Evolutionary conservation across 2,888 invertebrate genomes (phyloP).

Genomic region (Glyphotaelius pellucidus): DNA sequence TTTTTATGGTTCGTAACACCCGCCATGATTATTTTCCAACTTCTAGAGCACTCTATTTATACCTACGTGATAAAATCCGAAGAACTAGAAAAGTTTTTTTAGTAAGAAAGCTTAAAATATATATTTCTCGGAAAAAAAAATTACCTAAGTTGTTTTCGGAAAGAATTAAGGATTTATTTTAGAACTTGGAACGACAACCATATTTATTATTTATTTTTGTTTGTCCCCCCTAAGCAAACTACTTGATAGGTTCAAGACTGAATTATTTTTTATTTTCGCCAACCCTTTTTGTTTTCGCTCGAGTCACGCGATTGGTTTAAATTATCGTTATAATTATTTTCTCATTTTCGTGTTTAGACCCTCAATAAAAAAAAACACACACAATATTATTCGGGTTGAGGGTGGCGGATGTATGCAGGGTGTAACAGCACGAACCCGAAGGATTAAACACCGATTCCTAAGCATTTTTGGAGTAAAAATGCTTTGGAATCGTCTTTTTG

Average conservation of each 20-base stretch:
- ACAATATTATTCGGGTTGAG: neutral
- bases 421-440: too few relatives aligned
- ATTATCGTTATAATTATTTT: conserved; percentile 44
- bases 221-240: neutral
- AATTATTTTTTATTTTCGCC: neutral
- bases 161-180: neutral
- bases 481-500: too few relatives aligned
- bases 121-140: too few relatives aligned
- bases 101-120: neutral
- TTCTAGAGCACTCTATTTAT: neutral
- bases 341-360: conserved; percentile 25
- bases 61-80: neutral
- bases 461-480: too few relatives aligned
- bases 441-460: too few relatives aligned
- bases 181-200: neutral
- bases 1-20: neutral
- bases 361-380: neutral
- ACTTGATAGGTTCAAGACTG: neutral
- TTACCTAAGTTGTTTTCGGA: too few relatives aligned
- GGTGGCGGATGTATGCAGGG: neutral
- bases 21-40: neutral
- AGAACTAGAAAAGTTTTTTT: neutral
- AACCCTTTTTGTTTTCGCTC: conserved; percentile 13
- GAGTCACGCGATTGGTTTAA: conserved; percentile 34
- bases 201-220: neutral